Evolutionary conservation across 2,113 vertebrate species (phyloP).

Genomic region (Plotosus lineatus): DNA sequence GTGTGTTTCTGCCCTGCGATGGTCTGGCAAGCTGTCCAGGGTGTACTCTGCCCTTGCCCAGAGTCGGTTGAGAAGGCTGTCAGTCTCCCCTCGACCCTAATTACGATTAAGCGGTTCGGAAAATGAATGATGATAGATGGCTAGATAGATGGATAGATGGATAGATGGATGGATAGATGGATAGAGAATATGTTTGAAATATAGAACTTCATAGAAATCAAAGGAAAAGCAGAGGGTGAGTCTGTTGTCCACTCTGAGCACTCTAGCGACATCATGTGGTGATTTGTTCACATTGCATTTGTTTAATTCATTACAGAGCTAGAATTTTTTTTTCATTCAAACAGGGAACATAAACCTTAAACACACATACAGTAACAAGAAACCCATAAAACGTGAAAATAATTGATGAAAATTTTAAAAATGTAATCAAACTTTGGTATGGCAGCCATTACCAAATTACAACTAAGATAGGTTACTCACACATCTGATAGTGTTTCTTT

Average conservation of each 20-base stretch:
- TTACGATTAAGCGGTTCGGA: no score
- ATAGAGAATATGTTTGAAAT: no score
- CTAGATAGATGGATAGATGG: no score
- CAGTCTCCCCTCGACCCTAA: no score
- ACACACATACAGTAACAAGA: not conserved
- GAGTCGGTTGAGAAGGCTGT: no score
- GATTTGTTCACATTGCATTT: not conserved
- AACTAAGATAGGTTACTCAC: not conserved
- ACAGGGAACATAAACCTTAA: not conserved
- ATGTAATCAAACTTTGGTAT: not conserved
- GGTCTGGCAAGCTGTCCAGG: no score
- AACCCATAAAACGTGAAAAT: not conserved
- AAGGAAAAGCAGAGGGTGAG: not conserved
- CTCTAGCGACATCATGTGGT: constrained; percentile 33
- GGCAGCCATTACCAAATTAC: not conserved
- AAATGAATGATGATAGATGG: no score
- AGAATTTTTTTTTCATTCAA: not conserved
- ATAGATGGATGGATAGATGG: no score
- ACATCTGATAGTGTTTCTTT: not conserved
- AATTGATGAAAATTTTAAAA: not conserved
- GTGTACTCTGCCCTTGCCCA: no score
- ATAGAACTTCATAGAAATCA: no score
- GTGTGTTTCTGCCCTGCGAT: no score
- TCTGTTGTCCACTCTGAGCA: not conserved
- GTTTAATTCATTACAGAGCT: not conserved